A percentile compares a stretch with the other conserved stretches of the same genome.
phyloP scores from a whole-genome alignment of 2,113 vertebrate species.

The Butorides virescens region DNA sequence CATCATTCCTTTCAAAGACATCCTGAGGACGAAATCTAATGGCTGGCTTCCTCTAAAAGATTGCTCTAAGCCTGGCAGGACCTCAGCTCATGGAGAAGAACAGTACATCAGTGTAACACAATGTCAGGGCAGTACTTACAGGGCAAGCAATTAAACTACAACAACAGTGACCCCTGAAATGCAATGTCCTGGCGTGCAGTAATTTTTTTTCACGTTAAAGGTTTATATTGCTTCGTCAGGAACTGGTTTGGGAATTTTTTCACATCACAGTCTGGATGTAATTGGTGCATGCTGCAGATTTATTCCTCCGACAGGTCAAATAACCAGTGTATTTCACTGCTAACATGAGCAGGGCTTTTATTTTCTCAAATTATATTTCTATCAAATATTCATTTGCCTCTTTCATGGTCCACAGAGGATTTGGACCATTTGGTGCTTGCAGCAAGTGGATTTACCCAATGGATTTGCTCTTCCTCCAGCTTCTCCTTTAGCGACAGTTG shows the following conservation, averaged over 20 bases:
- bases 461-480: not conserved
- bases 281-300: slow-evolving; percentile 51
- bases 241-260: slow-evolving; percentile 10
- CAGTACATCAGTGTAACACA: not conserved
- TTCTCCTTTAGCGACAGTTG: not conserved
- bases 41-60: not conserved
- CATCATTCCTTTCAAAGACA: slow-evolving; percentile 6
- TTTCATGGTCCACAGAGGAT: slow-evolving; percentile 45
- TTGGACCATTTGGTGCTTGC: not conserved
- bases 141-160: slow-evolving; percentile 27
- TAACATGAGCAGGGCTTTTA: slow-evolving; percentile 33
- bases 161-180: slow-evolving; percentile 24
- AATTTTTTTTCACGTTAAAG: slow-evolving; percentile 13
- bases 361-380: slow-evolving; percentile 63
- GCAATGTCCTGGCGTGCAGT: not conserved
- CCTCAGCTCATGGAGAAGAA: not conserved
- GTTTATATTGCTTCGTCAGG: slow-evolving; percentile 33
- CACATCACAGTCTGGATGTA: not conserved
- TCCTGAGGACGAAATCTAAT: not conserved
- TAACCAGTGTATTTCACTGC: slow-evolving; percentile 57
- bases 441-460: not conserved
- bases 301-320: slow-evolving; percentile 55
- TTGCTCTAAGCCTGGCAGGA: not conserved
- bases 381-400: slow-evolving; percentile 67
- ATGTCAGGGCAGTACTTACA: not conserved